Evolutionary conservation across 1,140 invertebrate species (phyloP).

Genomic region (Oreohelix idahoensis): DNA sequence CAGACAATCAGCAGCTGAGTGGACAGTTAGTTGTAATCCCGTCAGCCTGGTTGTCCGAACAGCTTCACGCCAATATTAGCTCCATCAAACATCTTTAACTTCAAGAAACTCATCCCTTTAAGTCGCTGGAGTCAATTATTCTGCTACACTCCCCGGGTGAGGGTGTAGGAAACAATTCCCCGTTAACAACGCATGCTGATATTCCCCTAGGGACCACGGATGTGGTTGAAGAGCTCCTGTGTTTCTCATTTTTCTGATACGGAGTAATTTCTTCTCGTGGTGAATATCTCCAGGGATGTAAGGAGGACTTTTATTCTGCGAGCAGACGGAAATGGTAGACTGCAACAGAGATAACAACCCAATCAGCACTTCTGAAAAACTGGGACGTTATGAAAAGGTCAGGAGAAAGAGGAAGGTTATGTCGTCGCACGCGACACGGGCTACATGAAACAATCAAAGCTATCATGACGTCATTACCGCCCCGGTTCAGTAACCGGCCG

Average conservation of each 20-base stretch:
- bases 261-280: neutral
- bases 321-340: neutral
- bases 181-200: neutral
- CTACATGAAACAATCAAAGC: neutral
- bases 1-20: too few species aligned
- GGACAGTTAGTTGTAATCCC: too few species aligned
- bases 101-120: too few species aligned
- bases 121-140: neutral
- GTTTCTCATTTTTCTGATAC: neutral
- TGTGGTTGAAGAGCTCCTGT: neutral
- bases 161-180: neutral
- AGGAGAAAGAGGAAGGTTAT: neutral
- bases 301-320: neutral
- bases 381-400: neutral
- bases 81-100: too few species aligned
- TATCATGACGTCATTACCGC: constrained; percentile 27
- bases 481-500: neutral
- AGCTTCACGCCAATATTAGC: too few species aligned
- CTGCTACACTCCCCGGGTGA: neutral
- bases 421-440: neutral
- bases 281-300: neutral
- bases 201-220: neutral
- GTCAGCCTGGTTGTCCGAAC: too few species aligned
- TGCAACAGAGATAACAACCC: neutral
- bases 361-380: neutral